phyloP scores from a whole-genome alignment of 2,113 vertebrate genomes.

The Brachyhypopomus gauderio region DNA sequence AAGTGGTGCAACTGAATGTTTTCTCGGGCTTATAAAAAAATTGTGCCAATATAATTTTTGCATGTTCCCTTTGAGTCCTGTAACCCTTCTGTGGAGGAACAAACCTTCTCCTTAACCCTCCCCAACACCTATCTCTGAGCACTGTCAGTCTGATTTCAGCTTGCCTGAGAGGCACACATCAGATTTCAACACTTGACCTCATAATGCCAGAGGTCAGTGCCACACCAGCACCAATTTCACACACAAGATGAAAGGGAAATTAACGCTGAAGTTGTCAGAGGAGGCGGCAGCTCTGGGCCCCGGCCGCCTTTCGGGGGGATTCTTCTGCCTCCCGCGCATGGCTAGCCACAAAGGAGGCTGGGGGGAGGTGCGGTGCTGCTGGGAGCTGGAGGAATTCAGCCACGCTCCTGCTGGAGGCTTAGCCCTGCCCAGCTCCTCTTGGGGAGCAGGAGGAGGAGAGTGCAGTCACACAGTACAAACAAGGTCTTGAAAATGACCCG shows the following conservation, averaged over 20 bases:
- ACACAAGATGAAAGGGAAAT: slow-evolving; percentile 70
- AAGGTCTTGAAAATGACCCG: slow-evolving; percentile 25
- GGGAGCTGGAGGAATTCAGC: slow-evolving; percentile 50
- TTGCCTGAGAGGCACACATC: slow-evolving; percentile 56
- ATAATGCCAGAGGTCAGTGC: slow-evolving; percentile 63
- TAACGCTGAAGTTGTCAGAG: slow-evolving; percentile 56
- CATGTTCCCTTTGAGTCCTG: neutral
- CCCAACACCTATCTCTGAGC: slow-evolving; percentile 38
- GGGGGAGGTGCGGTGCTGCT: slow-evolving; percentile 34
- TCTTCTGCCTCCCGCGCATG: slow-evolving; percentile 43
- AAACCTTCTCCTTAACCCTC: slow-evolving; percentile 25
- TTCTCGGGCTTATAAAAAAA: neutral
- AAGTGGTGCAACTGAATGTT: neutral
- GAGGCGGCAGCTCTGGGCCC: slow-evolving; percentile 53
- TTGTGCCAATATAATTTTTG: neutral
- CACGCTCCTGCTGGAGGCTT: slow-evolving; percentile 50
- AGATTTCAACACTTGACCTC: slow-evolving; percentile 66
- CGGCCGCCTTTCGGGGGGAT: slow-evolving; percentile 35
- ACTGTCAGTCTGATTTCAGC: slow-evolving; percentile 51
- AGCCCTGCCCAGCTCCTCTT: slow-evolving; percentile 32
- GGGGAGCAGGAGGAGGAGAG: slow-evolving; percentile 28
- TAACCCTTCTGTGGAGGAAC: slow-evolving; percentile 40
- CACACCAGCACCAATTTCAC: slow-evolving; percentile 67
- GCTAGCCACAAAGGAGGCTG: slow-evolving; percentile 48
- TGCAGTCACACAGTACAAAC: slow-evolving; percentile 32